A percentile compares a stretch with the other conserved stretches of the same genome.
Conservation (phyloP, 1,140 invertebrate genomes). For the Drosophila bifasciata region DNA sequence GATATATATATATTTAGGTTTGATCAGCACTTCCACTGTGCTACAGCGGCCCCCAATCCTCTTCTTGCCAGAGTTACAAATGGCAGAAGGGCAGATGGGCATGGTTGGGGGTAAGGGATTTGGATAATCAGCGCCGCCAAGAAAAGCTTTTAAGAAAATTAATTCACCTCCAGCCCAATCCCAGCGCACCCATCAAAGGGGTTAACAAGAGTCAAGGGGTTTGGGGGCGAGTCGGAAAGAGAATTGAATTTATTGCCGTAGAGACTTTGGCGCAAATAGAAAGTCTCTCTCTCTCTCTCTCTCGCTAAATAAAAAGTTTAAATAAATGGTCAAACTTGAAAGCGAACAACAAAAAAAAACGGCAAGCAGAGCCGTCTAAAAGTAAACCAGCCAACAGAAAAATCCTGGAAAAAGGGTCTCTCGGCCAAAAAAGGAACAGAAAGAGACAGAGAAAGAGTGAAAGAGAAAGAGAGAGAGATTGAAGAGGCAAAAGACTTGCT, state of each 20-base stretch:
- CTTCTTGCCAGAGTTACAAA: no score
- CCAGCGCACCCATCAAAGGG: slow-evolving; percentile 38
- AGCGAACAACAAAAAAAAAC: slow-evolving; percentile 38
- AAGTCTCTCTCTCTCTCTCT: no score
- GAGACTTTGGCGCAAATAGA: slow-evolving; percentile 64
- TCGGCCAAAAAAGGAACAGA: neutral
- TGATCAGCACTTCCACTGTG: no score
- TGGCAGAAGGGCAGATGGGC: no score
- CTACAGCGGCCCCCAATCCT: no score
- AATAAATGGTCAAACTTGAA: slow-evolving; percentile 80
- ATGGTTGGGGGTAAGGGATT: slow-evolving; percentile 20
- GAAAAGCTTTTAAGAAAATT: slow-evolving; percentile 83
- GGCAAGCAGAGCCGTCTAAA: slow-evolving; percentile 18
- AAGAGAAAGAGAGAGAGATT: neutral
- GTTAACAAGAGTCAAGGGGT: slow-evolving; percentile 49
- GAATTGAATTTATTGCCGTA: slow-evolving; percentile 67
- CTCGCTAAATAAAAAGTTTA: slow-evolving; percentile 70
- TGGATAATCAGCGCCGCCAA: slow-evolving; percentile 78
- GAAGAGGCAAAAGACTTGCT: slow-evolving; percentile 17
- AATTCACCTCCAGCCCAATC: slow-evolving; percentile 64
- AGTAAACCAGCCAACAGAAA: slow-evolving; percentile 19
- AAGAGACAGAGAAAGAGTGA: neutral
- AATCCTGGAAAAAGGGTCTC: slow-evolving; percentile 24
- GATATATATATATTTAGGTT: no score
- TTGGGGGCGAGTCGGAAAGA: slow-evolving; percentile 42